Percentiles rank a stretch among this genome's conserved stretches.
Conservation (phyloP, 1,140 invertebrate genomes). For the Trichonephila inaurata region DNA sequence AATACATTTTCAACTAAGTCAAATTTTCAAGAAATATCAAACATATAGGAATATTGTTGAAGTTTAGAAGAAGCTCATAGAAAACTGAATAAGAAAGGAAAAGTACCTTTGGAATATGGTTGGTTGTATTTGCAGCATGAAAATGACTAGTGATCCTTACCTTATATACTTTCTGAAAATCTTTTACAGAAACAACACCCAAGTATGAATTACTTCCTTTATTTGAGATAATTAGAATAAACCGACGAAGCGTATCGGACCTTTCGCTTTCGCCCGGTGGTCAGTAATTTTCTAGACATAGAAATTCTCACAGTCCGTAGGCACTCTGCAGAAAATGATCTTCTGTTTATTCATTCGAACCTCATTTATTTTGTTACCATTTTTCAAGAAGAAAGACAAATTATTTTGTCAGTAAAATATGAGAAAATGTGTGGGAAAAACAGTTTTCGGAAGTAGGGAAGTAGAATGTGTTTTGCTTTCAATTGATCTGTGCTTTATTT, state of each 20-base stretch:
- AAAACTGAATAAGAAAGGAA: not conserved
- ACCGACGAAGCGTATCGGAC: not conserved
- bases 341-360: not conserved
- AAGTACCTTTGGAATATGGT: not conserved
- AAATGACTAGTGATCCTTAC: not conserved
- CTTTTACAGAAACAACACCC: not conserved
- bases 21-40: too few species aligned
- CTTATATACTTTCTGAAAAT: conserved; percentile 22
- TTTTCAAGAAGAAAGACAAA: not conserved
- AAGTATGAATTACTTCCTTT: conserved; percentile 27
- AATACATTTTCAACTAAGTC: not conserved
- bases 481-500: too few species aligned
- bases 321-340: not conserved
- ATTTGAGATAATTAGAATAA: not conserved
- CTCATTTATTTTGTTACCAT: conserved; percentile 21
- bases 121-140: not conserved
- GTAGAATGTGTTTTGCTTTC: not conserved
- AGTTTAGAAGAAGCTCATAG: not conserved
- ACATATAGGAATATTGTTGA: not conserved
- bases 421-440: conserved; percentile 27
- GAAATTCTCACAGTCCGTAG: not conserved
- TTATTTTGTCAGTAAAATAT: not conserved
- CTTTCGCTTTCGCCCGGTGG: not conserved
- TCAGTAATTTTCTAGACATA: conserved; percentile 5
- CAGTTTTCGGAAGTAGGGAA: conserved; percentile 6